Conservation (phyloP, 1,140 invertebrate genomes). For the Bathynomus jamesi region DNA sequence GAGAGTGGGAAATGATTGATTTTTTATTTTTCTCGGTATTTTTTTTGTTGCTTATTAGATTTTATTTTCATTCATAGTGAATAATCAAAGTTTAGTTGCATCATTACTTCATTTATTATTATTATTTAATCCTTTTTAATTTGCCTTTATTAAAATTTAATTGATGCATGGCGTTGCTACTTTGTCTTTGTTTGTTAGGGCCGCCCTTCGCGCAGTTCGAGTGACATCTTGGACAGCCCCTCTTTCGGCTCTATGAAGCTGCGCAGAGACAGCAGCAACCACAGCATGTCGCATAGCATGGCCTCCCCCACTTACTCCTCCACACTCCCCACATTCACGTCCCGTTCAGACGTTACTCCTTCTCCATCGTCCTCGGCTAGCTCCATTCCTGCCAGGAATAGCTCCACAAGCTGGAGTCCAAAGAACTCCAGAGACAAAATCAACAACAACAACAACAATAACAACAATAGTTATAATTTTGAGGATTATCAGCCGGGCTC, state of each 20-base stretch:
- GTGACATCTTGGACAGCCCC: constrained; percentile 2
- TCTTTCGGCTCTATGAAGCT: constrained; percentile 19
- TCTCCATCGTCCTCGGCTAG: constrained; percentile 19
- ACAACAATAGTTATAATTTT: background rate
- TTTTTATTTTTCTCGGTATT: too few species aligned
- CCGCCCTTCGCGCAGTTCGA: constrained; percentile 20
- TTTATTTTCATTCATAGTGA: too few species aligned
- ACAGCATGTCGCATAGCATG: constrained; percentile 16
- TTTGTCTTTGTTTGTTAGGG: constrained; percentile 9
- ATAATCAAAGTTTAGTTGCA: too few species aligned
- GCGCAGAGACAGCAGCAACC: constrained; percentile 23
- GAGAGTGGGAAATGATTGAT: too few species aligned
- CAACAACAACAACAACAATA: background rate
- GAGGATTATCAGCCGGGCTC: background rate
- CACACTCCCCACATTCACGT: constrained; percentile 10
- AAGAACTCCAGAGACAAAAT: background rate
- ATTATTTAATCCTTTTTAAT: background rate
- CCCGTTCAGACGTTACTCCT: constrained; percentile 9
- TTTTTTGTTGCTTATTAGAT: too few species aligned
- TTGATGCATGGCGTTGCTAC: constrained; percentile 27
- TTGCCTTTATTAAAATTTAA: constrained; percentile 7
- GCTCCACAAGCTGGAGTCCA: constrained; percentile 13
- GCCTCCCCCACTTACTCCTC: constrained; percentile 13
- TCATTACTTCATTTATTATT: too few species aligned
- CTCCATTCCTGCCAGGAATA: constrained; percentile 7